Percentiles rank a stretch among this genome's conserved stretches.
phyloP scores from a whole-genome alignment of 1,140 invertebrate genomes.

The Pseudoatta argentina region DNA sequence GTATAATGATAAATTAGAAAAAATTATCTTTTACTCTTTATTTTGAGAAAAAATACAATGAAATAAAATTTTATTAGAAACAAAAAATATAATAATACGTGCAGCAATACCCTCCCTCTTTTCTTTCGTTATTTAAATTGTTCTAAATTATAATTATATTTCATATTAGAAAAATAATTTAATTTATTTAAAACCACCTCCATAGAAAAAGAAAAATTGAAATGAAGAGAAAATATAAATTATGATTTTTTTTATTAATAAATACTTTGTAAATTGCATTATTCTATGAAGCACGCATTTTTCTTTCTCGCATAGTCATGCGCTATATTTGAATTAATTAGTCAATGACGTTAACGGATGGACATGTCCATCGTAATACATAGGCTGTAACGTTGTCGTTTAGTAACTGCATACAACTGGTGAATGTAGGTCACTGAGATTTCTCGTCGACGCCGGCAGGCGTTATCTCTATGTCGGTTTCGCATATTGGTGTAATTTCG shows the following conservation, averaged over 20 bases:
- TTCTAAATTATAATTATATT: not conserved
- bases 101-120: no score
- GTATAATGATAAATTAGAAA: not conserved
- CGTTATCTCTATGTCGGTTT: constrained; percentile 60
- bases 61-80: not conserved
- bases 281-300: not conserved
- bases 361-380: constrained; percentile 1
- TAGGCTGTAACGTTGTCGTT: constrained; percentile 43
- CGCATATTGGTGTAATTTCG: constrained; percentile 42
- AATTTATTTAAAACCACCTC: not conserved
- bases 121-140: not conserved
- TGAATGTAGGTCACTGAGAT: constrained; percentile 63
- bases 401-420: constrained; percentile 37
- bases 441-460: constrained; percentile 27
- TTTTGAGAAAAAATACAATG: not conserved
- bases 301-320: not conserved
- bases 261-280: not conserved
- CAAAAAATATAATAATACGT: not conserved
- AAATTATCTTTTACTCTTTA: not conserved
- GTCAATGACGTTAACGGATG: not conserved
- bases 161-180: not conserved
- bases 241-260: not conserved
- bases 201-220: not conserved
- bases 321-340: constrained; percentile 50
- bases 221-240: not conserved